phyloP scores from a whole-genome alignment of 1,140 invertebrate species.

The Samia ricini region DNA sequence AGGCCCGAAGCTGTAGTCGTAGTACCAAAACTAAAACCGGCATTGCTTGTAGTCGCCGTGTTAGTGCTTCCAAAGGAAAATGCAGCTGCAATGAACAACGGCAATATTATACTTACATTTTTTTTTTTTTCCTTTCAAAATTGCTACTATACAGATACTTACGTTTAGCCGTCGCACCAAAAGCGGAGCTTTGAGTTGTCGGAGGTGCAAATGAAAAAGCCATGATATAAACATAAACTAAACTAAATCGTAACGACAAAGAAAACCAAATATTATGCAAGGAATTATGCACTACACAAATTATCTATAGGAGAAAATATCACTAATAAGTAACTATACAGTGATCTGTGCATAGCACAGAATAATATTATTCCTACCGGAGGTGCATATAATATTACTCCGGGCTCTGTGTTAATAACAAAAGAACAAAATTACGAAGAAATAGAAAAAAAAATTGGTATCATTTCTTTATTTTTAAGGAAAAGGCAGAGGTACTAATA shows the following conservation, averaged over 20 bases:
- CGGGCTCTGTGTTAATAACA: too few relatives aligned
- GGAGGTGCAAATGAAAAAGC: constrained; percentile 62
- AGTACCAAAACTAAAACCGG: constrained; percentile 80
- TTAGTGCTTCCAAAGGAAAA: constrained; percentile 64
- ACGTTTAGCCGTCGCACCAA: constrained; percentile 67
- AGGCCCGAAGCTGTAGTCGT: constrained; percentile 74
- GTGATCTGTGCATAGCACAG: too few relatives aligned
- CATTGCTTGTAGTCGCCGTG: constrained; percentile 57
- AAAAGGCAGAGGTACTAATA: too few relatives aligned
- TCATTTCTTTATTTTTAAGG: too few relatives aligned
- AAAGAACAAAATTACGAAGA: too few relatives aligned
- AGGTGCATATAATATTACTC: too few relatives aligned
- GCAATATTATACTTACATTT: background rate
- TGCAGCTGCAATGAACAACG: constrained; percentile 38
- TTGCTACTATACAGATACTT: constrained; percentile 27
- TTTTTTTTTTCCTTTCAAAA: background rate
- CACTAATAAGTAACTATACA: too few relatives aligned
- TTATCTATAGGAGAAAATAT: too few relatives aligned
- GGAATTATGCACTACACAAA: too few relatives aligned
- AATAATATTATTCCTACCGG: too few relatives aligned
- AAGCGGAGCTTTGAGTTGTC: constrained; percentile 49
- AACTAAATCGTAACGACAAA: background rate
- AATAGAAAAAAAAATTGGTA: too few relatives aligned
- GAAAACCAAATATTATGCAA: too few relatives aligned
- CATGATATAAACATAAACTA: constrained; percentile 33